Evolutionary conservation across 2,888 invertebrate genomes (phyloP).

Genomic region (Eurytoma adleriae): DNA sequence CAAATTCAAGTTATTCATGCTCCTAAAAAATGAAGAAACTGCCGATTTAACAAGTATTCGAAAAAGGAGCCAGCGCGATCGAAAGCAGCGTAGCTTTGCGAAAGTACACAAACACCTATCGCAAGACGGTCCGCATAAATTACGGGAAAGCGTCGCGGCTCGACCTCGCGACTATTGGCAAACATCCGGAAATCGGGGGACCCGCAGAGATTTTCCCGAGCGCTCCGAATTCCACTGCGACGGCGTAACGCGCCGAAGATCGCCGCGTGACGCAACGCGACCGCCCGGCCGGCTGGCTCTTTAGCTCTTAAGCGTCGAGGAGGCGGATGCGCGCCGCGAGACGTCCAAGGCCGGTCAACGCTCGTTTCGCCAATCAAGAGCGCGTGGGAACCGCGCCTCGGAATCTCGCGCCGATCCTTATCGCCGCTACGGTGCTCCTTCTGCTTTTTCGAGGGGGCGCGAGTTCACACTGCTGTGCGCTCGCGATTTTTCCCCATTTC

Average conservation of each 20-base stretch:
- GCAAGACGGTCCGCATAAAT: too few species aligned
- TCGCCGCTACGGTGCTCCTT: too few species aligned
- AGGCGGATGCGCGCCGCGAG: background rate
- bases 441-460: background rate
- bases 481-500: background rate
- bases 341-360: slow-evolving; percentile 52
- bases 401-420: too few species aligned
- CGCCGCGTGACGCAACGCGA: background rate
- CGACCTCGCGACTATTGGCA: slow-evolving; percentile 4
- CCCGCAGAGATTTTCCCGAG: background rate
- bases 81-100: too few species aligned
- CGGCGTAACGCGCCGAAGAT: background rate
- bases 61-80: too few species aligned
- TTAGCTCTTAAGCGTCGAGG: background rate
- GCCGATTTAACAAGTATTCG: too few species aligned
- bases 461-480: background rate
- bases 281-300: background rate
- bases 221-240: slow-evolving; percentile 1
- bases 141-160: too few species aligned
- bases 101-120: too few species aligned
- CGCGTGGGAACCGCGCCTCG: slow-evolving; percentile 11
- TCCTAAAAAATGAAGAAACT: too few species aligned
- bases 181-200: slow-evolving; percentile 22
- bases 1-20: too few species aligned
- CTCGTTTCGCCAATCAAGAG: slow-evolving; percentile 22